Evolutionary conservation across 2,113 vertebrate genomes (phyloP), one percentile per base, ranked within the genome.

Genomic region (Proterorhinus semilunaris): DNA sequence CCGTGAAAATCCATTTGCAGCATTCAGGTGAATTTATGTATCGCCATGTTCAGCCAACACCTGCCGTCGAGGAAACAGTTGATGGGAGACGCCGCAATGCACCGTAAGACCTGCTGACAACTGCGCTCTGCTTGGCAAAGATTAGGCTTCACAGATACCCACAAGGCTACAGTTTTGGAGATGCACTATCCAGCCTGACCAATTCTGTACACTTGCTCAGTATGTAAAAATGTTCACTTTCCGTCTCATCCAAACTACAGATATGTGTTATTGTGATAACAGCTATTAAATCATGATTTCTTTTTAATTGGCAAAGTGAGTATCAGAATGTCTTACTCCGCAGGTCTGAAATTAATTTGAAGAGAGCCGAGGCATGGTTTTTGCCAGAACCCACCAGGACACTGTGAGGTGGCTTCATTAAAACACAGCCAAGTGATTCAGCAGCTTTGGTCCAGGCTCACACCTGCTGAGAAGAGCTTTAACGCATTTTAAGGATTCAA

Each of bases 341-440:
- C 27, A 36, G 27, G 27, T 36, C 27, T 36, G 27, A 36, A 47
- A 8, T 58, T 62, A 58, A 47, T 67, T 47, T 50, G 44, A 36
- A 61, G 15, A 8, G 61, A 73, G 68, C 76, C 51, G 65, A 71
- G 71, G 50, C 52, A 67, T 51, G 21, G 61, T 21, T 73, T 44
- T 66, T 67, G 62, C 57, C 69, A 27, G 45, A 21, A 46, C 43
- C 75, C 69, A 78, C 67, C 46, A 52, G 15, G 64, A 89, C 61
- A 54, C 52, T 53, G 70, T 81, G 55, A 69, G 53, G 73, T 53
- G 47, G 74, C 68, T 66, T 82, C 71, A 72, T 80, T 79, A 77
- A 64, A 15, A 10, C 66, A 16, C 16, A 65, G 51, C 69, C 68
- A 75, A 79, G 65, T 9, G 52, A 83, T 72, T 83, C 63, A 71